phyloP scores from a whole-genome alignment of 2,888 invertebrate species.

The Muscina levida region DNA sequence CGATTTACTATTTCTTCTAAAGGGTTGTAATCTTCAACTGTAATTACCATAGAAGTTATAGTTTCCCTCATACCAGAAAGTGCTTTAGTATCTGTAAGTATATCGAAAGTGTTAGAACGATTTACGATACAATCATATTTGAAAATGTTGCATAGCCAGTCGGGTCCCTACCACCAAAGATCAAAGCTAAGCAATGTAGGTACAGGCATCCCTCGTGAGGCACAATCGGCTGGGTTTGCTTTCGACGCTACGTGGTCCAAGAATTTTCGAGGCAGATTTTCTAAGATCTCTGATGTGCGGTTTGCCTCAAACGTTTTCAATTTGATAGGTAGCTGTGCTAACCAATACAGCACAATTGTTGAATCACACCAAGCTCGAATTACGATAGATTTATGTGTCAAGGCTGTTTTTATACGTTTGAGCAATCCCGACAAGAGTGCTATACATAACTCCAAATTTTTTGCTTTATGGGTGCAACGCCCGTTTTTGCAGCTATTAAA shows the following conservation, averaged over 20 bases:
- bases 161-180: constrained; percentile 37
- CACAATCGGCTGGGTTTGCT: constrained; percentile 45
- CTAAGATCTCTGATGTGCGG: constrained; percentile 18
- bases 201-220: constrained; percentile 26
- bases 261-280: background rate
- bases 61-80: background rate
- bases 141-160: too few relatives aligned
- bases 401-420: background rate
- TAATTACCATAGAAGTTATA: background rate
- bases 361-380: constrained; percentile 31
- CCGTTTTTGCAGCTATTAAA: constrained; percentile 36
- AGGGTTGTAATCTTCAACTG: background rate
- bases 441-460: constrained; percentile 21
- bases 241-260: constrained; percentile 3
- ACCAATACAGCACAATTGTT: constrained; percentile 34
- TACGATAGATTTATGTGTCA: background rate
- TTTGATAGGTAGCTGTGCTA: constrained; percentile 20
- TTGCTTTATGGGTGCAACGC: constrained; percentile 25
- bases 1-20: background rate
- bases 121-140: background rate
- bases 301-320: constrained; percentile 44
- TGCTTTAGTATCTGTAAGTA: background rate
- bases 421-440: constrained; percentile 18
- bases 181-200: background rate
- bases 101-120: background rate